Conservation (phyloP, 1,140 invertebrate genomes). For the Cryptotermes secundus region DNA sequence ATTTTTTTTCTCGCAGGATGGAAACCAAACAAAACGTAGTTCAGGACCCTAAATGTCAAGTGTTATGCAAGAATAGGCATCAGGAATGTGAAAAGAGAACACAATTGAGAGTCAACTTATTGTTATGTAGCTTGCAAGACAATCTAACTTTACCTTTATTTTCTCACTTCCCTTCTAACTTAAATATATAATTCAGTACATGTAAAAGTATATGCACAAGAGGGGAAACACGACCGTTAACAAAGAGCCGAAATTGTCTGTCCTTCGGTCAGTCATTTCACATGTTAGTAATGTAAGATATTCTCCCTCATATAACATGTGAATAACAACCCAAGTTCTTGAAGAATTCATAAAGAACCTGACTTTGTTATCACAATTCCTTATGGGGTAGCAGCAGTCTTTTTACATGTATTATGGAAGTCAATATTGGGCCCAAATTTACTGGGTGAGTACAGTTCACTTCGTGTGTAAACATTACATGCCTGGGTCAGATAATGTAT, state of each 20-base stretch:
- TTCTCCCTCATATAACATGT: not conserved
- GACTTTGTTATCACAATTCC: not conserved
- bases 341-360: slow-evolving; percentile 5
- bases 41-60: not conserved
- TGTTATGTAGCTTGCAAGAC: slow-evolving; percentile 1
- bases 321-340: not conserved
- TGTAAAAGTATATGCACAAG: not conserved
- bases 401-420: not conserved
- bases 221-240: not conserved
- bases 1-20: not conserved
- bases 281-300: not conserved
- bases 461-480: not conserved
- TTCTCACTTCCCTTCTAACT: not conserved
- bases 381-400: not conserved
- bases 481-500: not conserved
- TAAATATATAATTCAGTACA: not conserved
- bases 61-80: not conserved
- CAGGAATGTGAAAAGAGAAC: not conserved
- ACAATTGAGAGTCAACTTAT: not conserved
- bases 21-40: not conserved
- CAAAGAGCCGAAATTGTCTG: not conserved
- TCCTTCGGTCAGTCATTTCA: not conserved
- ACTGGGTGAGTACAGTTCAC: not conserved
- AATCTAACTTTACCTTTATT: not conserved
- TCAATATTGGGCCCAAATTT: not conserved